phyloP scores from a whole-genome alignment of 2,888 invertebrate species.

The Gasteruption jaculator region DNA sequence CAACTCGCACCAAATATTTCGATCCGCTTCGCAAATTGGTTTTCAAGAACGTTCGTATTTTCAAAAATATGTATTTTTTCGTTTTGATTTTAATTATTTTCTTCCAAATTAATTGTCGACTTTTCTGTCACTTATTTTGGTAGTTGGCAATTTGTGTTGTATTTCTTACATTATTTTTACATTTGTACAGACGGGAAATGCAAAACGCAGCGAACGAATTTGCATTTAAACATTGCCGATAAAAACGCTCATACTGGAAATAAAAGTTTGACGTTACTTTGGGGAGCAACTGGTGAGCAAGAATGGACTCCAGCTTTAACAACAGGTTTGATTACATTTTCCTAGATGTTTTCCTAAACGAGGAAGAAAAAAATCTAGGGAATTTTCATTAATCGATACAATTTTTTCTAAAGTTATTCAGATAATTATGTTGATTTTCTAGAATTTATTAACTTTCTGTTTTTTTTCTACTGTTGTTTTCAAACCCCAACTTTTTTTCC shows the following conservation, averaged over 20 bases:
- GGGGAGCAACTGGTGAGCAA: conserved; percentile 96
- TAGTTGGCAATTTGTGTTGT: too few relatives aligned
- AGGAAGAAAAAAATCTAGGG: conserved; percentile 16
- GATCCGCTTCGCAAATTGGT: conserved; percentile 51
- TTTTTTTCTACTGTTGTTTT: too few relatives aligned
- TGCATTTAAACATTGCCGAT: conserved; percentile 39
- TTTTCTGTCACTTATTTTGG: too few relatives aligned
- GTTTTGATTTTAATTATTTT: background rate
- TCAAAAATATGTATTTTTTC: background rate
- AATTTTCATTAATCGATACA: background rate
- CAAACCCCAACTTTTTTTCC: too few relatives aligned
- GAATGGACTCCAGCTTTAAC: conserved; percentile 96
- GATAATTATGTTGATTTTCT: conserved; percentile 2
- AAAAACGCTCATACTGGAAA: conserved; percentile 39
- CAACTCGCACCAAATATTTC: conserved; percentile 32
- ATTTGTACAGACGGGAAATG: conserved; percentile 33
- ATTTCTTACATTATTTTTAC: too few relatives aligned
- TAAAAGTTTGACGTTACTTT: conserved; percentile 68
- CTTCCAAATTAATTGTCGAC: background rate
- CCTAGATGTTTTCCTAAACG: conserved; percentile 8
- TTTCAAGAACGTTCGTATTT: conserved; percentile 55
- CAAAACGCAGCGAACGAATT: conserved; percentile 34
- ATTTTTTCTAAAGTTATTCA: background rate
- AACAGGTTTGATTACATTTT: conserved; percentile 64
- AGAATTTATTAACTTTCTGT: too few relatives aligned